phyloP scores from a whole-genome alignment of 2,113 vertebrate species.

The Centropus unirufus region DNA sequence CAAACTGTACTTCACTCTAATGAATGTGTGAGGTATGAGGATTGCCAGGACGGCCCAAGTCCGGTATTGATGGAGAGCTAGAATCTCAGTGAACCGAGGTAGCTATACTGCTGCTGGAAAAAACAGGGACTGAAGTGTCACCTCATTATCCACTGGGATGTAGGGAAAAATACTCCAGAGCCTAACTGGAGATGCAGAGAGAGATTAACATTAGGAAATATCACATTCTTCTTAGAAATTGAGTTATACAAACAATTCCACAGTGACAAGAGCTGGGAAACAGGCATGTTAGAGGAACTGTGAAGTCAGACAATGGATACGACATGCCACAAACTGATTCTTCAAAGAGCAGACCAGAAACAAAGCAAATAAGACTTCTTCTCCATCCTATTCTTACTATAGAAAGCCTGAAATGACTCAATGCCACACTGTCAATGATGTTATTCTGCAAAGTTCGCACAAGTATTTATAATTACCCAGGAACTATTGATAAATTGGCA shows the following conservation, averaged over 20 bases:
- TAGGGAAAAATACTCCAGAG: background rate
- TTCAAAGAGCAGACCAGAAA: background rate
- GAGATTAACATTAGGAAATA: background rate
- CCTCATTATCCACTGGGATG: background rate
- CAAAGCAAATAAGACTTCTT: background rate
- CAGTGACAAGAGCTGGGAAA: background rate
- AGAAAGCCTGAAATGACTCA: background rate
- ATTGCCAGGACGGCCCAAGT: background rate
- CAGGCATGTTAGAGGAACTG: background rate
- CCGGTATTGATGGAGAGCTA: background rate
- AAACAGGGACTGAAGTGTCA: background rate
- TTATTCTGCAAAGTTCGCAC: background rate
- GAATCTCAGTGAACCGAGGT: background rate
- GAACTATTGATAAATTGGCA: background rate
- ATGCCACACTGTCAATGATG: background rate
- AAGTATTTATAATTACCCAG: background rate
- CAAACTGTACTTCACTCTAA: background rate
- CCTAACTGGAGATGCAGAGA: background rate
- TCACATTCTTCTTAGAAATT: background rate
- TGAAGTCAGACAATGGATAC: background rate
- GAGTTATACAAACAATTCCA: background rate
- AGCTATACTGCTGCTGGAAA: background rate
- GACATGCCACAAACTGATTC: background rate
- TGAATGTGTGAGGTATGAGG: background rate
- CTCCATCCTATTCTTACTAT: background rate